phyloP scores from a whole-genome alignment of 2,113 vertebrate genomes.

The Cercopithecus mona region DNA sequence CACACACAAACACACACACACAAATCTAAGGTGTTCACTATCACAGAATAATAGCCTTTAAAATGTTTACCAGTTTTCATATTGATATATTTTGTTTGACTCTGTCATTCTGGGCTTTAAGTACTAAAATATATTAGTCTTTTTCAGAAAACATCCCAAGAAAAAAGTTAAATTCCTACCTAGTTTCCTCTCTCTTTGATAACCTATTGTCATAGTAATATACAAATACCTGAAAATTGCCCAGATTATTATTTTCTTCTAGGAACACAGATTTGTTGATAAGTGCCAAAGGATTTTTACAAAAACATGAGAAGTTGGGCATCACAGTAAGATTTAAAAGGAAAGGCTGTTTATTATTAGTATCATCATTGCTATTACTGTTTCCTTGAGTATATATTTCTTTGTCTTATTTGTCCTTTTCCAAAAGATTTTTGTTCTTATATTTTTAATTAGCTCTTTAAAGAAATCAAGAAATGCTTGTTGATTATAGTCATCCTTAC shows the following conservation, averaged over 20 bases:
- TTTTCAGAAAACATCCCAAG: background rate
- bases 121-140: background rate
- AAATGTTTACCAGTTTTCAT: slow-evolving; percentile 12
- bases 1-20: background rate
- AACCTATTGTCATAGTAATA: background rate
- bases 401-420: background rate
- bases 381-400: background rate
- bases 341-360: background rate
- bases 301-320: background rate
- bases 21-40: background rate
- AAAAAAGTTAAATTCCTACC: background rate
- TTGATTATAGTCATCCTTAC: background rate
- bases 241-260: background rate
- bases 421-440: background rate
- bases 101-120: background rate
- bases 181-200: slow-evolving; percentile 19
- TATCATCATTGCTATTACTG: background rate
- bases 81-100: background rate
- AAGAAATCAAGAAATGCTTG: background rate
- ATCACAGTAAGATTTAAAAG: background rate
- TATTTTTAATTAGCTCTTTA: background rate
- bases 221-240: slow-evolving; percentile 24
- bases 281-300: background rate
- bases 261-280: slow-evolving; percentile 13
- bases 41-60: background rate